Conservation (phyloP, 2,888 invertebrate genomes). For the Hirtodrosophila cameraria region DNA sequence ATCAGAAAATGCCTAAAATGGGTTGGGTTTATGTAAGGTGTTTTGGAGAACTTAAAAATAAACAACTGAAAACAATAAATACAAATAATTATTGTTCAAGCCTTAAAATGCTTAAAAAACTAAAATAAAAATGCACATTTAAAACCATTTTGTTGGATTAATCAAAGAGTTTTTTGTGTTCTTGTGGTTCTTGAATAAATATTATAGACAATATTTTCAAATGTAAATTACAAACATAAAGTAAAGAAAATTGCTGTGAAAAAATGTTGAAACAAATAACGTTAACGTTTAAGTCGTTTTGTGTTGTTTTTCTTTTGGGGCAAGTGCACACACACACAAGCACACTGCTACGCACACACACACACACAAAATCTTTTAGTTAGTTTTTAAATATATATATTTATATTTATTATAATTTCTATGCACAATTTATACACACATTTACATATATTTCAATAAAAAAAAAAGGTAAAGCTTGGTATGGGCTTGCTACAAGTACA, state of each 20-base stretch:
- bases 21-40: not conserved
- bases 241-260: conserved; percentile 40
- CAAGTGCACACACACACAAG: conserved; percentile 5
- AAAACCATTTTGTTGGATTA: conserved; percentile 51
- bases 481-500: not conserved
- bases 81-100: conserved; percentile 11
- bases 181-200: conserved; percentile 71
- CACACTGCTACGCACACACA: conserved; percentile 10
- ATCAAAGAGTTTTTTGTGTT: conserved; percentile 49
- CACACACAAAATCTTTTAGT: conserved; percentile 24
- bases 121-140: conserved; percentile 76
- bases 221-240: conserved; percentile 73
- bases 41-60: conserved; percentile 56
- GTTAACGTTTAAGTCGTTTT: conserved; percentile 44
- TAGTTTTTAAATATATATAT: conserved; percentile 24
- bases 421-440: conserved; percentile 41
- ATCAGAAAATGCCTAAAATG: not conserved
- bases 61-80: conserved; percentile 66
- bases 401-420: conserved; percentile 35
- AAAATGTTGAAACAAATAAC: conserved; percentile 46
- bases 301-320: conserved; percentile 17
- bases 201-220: conserved; percentile 66
- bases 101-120: conserved; percentile 16
- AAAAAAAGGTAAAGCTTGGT: conserved; percentile 6
- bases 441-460: conserved; percentile 5